Conservation (phyloP, 2,888 invertebrate genomes). For the Drosophila acutilabella region DNA sequence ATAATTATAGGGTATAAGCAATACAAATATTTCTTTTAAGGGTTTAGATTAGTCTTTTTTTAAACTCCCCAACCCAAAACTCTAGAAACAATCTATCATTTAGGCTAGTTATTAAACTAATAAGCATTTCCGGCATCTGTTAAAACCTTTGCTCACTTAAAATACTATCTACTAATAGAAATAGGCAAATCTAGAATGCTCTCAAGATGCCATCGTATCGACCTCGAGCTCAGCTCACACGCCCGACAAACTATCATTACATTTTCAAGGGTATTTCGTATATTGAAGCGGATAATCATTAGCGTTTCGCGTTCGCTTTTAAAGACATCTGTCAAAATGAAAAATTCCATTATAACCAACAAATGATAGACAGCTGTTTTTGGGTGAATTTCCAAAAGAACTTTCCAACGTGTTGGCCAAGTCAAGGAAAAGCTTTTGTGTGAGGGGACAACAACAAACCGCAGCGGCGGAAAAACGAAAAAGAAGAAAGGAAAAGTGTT, state of each 20-base stretch:
- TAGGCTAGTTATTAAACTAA: not conserved
- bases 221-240: conserved; percentile 10
- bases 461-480: conserved; percentile 47
- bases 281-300: conserved; percentile 24
- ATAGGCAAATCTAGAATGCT: conserved; percentile 2
- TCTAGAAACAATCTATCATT: not conserved
- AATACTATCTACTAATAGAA: not conserved
- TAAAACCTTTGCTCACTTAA: not conserved
- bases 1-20: not conserved
- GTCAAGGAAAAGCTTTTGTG: conserved; percentile 51
- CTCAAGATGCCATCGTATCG: conserved; percentile 18
- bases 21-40: not conserved
- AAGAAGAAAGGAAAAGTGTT: conserved; percentile 74
- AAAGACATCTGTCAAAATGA: conserved; percentile 34
- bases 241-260: conserved; percentile 6
- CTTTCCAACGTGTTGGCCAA: conserved; percentile 71
- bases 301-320: conserved; percentile 10
- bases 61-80: not conserved
- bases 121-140: conserved; percentile 8
- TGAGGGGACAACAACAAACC: not conserved
- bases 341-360: conserved; percentile 46
- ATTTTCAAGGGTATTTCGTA: conserved; percentile 23
- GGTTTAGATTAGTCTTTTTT: not conserved
- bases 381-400: conserved; percentile 41
- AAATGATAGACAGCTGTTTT: conserved; percentile 35